phyloP scores from a whole-genome alignment of 2,797 vertebrate species.

The Brachymystax lenok region DNA sequence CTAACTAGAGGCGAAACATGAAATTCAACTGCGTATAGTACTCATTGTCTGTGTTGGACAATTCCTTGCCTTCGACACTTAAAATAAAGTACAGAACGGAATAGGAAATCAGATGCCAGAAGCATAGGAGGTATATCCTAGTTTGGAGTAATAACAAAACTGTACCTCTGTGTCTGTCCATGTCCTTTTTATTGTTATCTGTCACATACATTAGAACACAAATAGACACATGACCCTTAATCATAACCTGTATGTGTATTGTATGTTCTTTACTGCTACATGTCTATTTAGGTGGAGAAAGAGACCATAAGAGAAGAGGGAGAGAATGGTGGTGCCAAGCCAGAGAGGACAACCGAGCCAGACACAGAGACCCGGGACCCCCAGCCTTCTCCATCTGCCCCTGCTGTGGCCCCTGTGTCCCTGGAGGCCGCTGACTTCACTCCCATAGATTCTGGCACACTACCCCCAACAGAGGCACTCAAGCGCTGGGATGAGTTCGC shows the following conservation, averaged over 20 bases:
- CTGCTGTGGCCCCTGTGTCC: constrained; percentile 6
- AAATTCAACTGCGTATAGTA: too few species aligned
- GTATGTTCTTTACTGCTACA: neutral
- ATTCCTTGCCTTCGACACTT: neutral
- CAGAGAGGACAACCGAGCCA: constrained; percentile 21
- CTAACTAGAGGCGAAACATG: neutral
- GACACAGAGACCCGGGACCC: constrained; percentile 9
- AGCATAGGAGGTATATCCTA: neutral
- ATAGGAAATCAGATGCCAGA: neutral
- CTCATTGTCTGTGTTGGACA: neutral
- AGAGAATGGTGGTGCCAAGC: constrained; percentile 19
- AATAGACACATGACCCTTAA: neutral
- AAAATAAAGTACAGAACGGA: neutral
- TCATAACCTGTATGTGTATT: neutral
- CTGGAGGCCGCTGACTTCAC: constrained; percentile 19
- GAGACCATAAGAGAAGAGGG: constrained; percentile 27
- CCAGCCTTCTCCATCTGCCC: neutral
- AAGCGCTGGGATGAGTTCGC: constrained; percentile 24
- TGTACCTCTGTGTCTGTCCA: neutral
- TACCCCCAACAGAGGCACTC: constrained; percentile 11
- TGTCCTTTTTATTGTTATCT: neutral
- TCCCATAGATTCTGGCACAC: neutral
- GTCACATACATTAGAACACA: neutral
- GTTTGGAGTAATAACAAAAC: neutral
- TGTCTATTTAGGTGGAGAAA: constrained; percentile 61